These are phyloP conservation scores for Nipponacmea schrenckii DNA, from an alignment of 2,888 invertebrate species.

Conservation along the genomic window DNA sequence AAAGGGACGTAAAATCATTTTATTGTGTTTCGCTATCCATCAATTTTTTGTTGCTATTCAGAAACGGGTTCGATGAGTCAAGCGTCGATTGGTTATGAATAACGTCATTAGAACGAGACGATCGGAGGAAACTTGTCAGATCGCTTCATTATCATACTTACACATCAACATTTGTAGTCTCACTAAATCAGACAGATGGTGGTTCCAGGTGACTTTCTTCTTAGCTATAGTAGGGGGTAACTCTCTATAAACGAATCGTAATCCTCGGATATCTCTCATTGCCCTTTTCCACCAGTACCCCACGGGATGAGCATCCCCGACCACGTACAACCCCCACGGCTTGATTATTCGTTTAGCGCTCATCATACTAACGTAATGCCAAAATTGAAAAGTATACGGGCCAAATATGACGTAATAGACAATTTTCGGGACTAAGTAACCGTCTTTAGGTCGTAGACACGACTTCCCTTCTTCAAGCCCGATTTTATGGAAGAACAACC, in stretches of 20 bases:
- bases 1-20: too few relatives aligned
- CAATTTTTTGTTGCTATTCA: too few relatives aligned
- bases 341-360: constrained; percentile 25
- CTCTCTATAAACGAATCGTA: constrained; percentile 24
- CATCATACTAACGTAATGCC: constrained; percentile 29
- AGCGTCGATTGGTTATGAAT: too few relatives aligned
- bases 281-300: constrained; percentile 32
- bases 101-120: too few relatives aligned
- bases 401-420: constrained; percentile 34
- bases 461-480: not conserved
- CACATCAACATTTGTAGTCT: constrained; percentile 31
- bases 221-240: constrained; percentile 15
- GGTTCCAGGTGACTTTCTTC: constrained; percentile 8
- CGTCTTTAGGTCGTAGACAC: constrained; percentile 2
- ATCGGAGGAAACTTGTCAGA: too few relatives aligned
- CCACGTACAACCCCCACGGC: constrained; percentile 29
- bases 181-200: constrained; percentile 33
- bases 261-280: constrained; percentile 25
- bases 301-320: constrained; percentile 29
- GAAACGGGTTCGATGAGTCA: too few relatives aligned
- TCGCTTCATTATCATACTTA: too few relatives aligned
- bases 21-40: too few relatives aligned
- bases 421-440: constrained; percentile 17
- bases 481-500: constrained; percentile 13
- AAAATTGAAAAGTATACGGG: constrained; percentile 25